Percentiles rank a stretch among this genome's conserved stretches.
These are phyloP conservation scores for Phataginus tricuspis DNA, from an alignment of 2,797 vertebrate species.

Conservation along the genomic window DNA sequence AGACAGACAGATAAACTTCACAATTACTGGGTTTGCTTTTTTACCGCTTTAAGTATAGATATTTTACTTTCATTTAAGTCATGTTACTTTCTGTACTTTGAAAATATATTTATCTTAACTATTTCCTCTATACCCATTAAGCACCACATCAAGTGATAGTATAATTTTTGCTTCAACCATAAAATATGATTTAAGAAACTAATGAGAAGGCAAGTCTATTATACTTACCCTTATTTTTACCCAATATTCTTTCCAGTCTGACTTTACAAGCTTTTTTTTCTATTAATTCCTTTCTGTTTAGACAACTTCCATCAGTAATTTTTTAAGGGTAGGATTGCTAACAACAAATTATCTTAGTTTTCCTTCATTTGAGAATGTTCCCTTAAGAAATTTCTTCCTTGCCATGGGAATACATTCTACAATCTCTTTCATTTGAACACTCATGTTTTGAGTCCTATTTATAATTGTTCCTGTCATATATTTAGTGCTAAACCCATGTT, in stretches of 20 bases:
- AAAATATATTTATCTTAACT: background rate
- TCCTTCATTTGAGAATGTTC: background rate
- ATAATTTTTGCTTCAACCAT: conserved; percentile 17
- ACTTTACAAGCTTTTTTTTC: background rate
- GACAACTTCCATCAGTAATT: background rate
- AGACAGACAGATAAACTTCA: background rate
- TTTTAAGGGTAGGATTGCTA: background rate
- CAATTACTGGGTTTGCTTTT: background rate
- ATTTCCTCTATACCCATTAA: background rate
- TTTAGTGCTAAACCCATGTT: background rate
- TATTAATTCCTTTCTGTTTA: background rate
- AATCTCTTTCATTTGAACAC: background rate
- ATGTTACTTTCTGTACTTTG: background rate
- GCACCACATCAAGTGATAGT: background rate
- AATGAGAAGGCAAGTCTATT: background rate
- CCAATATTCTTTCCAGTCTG: background rate
- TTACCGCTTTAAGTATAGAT: background rate
- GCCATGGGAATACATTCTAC: background rate
- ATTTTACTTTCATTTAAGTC: background rate
- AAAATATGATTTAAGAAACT: conserved; percentile 14
- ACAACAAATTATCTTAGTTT: background rate
- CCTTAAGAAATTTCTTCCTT: background rate
- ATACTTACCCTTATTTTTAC: background rate
- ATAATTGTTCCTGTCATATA: background rate
- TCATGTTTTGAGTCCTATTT: background rate